Evolutionary conservation across 2,797 vertebrate species (phyloP).

Genomic region (Acanthornis magna): DNA sequence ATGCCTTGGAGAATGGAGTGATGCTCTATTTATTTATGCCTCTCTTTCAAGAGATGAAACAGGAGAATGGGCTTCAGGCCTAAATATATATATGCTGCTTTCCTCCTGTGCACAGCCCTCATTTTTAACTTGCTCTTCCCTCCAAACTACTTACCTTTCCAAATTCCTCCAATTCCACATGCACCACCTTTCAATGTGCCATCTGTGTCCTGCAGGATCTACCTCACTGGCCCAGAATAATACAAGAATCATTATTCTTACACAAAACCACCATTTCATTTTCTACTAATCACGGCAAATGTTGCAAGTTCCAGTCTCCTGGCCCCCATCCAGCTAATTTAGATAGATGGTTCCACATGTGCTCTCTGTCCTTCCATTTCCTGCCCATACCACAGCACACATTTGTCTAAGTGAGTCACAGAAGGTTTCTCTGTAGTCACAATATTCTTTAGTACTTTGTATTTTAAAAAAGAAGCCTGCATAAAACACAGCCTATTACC

Average conservation of each 20-base stretch:
- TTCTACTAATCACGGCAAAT: conserved; percentile 8
- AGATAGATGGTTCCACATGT: conserved; percentile 57
- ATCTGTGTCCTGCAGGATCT: neutral
- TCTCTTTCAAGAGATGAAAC: conserved; percentile 29
- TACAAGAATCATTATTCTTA: neutral
- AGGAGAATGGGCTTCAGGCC: neutral
- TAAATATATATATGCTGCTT: neutral
- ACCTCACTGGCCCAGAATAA: neutral
- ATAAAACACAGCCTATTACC: neutral
- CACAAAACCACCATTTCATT: conserved; percentile 14
- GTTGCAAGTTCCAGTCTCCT: conserved; percentile 27
- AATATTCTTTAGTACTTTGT: neutral
- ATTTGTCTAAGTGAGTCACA: conserved; percentile 40
- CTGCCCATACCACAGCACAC: neutral
- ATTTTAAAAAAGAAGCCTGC: neutral
- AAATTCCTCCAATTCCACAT: neutral
- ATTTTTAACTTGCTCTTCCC: neutral
- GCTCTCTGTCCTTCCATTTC: conserved; percentile 54
- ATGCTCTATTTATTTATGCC: conserved; percentile 4
- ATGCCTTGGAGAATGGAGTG: neutral
- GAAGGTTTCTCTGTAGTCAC: conserved; percentile 1
- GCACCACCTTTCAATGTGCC: neutral
- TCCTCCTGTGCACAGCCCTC: neutral
- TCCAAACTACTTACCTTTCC: neutral
- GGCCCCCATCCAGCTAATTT: conserved; percentile 47